These are phyloP conservation scores for Cephonodes hylas DNA, from an alignment of 2,888 invertebrate genomes.

Conservation along the genomic window DNA sequence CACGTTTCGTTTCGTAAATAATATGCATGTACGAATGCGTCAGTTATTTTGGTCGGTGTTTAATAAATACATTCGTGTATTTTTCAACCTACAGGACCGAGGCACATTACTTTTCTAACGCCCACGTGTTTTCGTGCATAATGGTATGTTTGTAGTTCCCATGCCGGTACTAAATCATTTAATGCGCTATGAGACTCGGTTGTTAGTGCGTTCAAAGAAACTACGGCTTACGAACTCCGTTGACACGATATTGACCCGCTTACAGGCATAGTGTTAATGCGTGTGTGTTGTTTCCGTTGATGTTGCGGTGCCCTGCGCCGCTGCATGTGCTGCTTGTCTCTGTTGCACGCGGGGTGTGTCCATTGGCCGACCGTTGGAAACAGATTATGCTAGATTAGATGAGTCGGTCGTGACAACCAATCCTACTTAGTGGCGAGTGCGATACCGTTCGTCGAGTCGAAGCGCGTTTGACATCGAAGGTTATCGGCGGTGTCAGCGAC, in stretches of 20 bases:
- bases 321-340: neutral
- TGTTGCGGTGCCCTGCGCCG: neutral
- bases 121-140: neutral
- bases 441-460: conserved; percentile 50
- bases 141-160: conserved; percentile 9
- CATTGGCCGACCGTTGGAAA: neutral
- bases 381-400: neutral
- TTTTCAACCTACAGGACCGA: neutral
- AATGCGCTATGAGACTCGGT: neutral
- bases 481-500: conserved; percentile 78
- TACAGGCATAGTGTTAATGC: neutral
- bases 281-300: neutral
- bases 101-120: neutral
- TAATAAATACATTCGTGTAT: neutral
- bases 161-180: conserved; percentile 3
- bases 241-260: conserved; percentile 12
- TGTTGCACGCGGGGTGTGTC: neutral
- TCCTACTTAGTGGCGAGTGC: conserved; percentile 4
- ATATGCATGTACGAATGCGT: neutral
- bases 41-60: neutral
- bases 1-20: neutral
- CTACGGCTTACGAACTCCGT: conserved; percentile 9
- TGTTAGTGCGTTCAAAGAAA: conserved; percentile 6
- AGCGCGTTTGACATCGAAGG: conserved; percentile 74
- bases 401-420: neutral